Evolutionary conservation across 2,797 vertebrate species (phyloP).

Genomic region (Manis javanica): DNA sequence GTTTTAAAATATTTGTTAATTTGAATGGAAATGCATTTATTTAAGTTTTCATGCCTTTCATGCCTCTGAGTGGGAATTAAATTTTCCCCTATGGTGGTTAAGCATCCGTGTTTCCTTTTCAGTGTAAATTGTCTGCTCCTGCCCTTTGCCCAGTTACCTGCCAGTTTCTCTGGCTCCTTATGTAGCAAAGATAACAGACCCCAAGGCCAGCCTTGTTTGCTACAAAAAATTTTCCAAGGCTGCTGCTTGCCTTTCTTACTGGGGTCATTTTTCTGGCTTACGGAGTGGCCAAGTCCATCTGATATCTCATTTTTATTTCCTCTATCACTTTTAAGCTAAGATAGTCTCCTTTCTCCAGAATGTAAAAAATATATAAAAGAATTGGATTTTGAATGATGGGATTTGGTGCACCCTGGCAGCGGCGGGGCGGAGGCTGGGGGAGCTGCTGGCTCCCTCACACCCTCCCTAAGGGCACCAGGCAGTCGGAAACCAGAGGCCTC

Average conservation of each 20-base stretch:
- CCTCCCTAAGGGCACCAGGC: neutral
- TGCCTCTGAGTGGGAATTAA: neutral
- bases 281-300: neutral
- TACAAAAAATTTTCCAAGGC: neutral
- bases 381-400: neutral
- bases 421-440: rapidly evolving
- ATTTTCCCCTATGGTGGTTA: neutral
- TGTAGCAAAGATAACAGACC: neutral
- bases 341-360: neutral
- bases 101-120: neutral
- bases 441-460: neutral
- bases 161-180: neutral
- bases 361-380: neutral
- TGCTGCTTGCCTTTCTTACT: neutral
- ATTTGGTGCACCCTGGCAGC: neutral
- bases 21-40: constrained; percentile 57
- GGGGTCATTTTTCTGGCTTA: constrained; percentile 38
- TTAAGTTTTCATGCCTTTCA: neutral
- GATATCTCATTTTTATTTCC: constrained; percentile 1
- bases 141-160: neutral
- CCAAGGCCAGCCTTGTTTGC: neutral
- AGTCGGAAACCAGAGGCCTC: neutral
- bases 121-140: neutral
- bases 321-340: neutral
- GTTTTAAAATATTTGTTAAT: constrained; percentile 72